phyloP scores from a whole-genome alignment of 2,797 vertebrate genomes.

The Chiloscyllium punctatum region DNA sequence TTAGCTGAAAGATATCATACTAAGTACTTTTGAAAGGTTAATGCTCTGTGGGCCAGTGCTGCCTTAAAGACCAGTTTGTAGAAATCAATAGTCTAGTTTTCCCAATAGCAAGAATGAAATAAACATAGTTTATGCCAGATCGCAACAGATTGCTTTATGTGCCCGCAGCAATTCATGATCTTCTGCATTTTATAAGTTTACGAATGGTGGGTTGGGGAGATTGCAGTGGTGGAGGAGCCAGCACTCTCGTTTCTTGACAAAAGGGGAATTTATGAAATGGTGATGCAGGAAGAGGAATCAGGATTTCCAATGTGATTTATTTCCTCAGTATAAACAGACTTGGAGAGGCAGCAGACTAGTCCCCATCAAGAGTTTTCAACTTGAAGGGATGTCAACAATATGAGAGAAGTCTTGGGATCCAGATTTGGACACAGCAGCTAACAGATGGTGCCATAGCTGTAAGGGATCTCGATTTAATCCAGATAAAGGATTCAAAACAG shows the following conservation, averaged over 20 bases:
- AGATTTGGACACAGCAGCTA: neutral
- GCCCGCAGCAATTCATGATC: neutral
- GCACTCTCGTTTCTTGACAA: neutral
- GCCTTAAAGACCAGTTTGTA: conserved; percentile 30
- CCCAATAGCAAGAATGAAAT: conserved; percentile 24
- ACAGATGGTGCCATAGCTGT: conserved; percentile 24
- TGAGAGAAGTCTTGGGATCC: neutral
- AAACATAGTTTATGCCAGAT: conserved; percentile 17
- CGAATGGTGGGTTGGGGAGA: neutral
- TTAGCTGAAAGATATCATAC: neutral
- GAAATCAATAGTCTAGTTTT: conserved; percentile 36
- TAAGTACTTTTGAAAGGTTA: conserved; percentile 34
- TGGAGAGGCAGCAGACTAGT: neutral
- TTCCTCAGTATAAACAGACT: neutral
- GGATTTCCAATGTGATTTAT: neutral
- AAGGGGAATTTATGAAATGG: neutral
- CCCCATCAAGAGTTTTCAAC: neutral
- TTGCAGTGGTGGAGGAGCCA: neutral
- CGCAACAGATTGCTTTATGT: conserved; percentile 20
- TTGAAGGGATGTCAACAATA: neutral
- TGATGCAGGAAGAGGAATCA: neutral
- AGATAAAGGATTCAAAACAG: conserved; percentile 20
- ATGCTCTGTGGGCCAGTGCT: neutral
- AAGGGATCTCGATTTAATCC: conserved; percentile 26
- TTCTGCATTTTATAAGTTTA: conserved; percentile 10